These are phyloP conservation scores for Ferrisia virgata DNA, from an alignment of 2,888 invertebrate genomes.

Conservation along the genomic window DNA sequence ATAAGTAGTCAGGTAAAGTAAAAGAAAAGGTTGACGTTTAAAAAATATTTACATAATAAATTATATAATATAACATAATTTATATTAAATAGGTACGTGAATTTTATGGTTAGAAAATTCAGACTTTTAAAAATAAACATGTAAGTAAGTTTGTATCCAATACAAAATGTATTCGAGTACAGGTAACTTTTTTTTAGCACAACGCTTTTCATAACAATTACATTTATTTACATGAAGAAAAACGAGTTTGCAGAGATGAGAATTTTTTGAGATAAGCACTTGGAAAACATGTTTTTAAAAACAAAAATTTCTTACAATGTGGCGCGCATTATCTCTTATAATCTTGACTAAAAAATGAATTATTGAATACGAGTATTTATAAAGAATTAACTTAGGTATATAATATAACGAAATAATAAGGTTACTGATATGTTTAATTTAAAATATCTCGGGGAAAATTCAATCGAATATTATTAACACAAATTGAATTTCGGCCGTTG, in stretches of 20 bases:
- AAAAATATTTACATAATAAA: neutral
- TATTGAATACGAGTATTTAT: neutral
- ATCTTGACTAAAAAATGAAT: neutral
- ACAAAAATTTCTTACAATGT: neutral
- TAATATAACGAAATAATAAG: neutral
- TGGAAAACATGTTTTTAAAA: neutral
- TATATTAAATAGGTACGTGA: neutral
- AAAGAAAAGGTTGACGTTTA: neutral
- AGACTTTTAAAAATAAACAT: slow-evolving; percentile 15
- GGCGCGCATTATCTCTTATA: neutral
- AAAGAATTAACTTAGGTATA: neutral
- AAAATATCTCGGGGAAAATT: neutral
- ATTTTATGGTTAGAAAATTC: slow-evolving; percentile 11
- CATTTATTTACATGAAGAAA: slow-evolving; percentile 8
- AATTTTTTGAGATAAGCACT: neutral
- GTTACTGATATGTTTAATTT: slow-evolving; percentile 30
- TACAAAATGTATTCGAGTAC: neutral
- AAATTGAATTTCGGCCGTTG: neutral
- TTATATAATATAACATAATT: neutral
- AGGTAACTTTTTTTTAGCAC: neutral
- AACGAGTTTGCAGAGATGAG: neutral
- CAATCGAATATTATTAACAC: neutral
- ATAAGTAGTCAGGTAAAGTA: neutral
- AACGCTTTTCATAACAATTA: neutral
- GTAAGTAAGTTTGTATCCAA: neutral